Percentiles rank a stretch among this genome's conserved stretches.
Evolutionary conservation across 2,797 vertebrate species (phyloP).

Genomic region (Brachyalestes nurse): DNA sequence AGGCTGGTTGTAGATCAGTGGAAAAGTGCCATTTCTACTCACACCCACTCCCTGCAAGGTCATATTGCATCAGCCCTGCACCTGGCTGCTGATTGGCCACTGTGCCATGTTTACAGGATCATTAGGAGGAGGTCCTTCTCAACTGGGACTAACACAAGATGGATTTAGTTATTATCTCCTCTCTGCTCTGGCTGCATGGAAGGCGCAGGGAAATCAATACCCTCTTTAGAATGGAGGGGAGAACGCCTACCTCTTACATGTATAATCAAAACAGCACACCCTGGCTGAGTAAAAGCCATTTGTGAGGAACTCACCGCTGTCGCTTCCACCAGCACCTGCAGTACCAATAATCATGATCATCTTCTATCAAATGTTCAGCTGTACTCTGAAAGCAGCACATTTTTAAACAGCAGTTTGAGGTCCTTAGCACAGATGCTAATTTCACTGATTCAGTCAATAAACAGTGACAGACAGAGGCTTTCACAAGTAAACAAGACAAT

Average conservation of each 20-base stretch:
- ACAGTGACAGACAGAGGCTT: neutral
- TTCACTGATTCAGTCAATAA: constrained; percentile 9
- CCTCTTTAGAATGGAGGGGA: constrained; percentile 31
- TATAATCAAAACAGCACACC: constrained; percentile 34
- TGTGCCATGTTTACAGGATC: constrained; percentile 32
- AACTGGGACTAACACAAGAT: constrained; percentile 37
- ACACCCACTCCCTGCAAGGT: constrained; percentile 5
- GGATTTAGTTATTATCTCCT: constrained; percentile 46
- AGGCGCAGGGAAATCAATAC: constrained; percentile 40
- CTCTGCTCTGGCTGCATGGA: constrained; percentile 37
- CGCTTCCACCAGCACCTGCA: neutral
- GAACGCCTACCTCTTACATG: constrained; percentile 26
- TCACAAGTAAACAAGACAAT: neutral
- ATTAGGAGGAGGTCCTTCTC: constrained; percentile 41
- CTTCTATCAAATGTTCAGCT: neutral
- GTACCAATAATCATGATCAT: neutral
- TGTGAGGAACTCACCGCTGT: neutral
- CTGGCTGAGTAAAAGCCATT: constrained; percentile 15
- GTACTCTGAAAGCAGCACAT: neutral
- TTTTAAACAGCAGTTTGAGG: neutral
- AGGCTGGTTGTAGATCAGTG: constrained; percentile 4
- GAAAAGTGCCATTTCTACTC: constrained; percentile 11
- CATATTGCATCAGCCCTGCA: constrained; percentile 6
- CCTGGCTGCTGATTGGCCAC: constrained; percentile 24
- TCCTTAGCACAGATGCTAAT: constrained; percentile 9